A percentile compares a stretch with the other conserved stretches of the same genome.
Conservation (phyloP, 1,140 invertebrate species). For the Nasonia vitripennis region DNA sequence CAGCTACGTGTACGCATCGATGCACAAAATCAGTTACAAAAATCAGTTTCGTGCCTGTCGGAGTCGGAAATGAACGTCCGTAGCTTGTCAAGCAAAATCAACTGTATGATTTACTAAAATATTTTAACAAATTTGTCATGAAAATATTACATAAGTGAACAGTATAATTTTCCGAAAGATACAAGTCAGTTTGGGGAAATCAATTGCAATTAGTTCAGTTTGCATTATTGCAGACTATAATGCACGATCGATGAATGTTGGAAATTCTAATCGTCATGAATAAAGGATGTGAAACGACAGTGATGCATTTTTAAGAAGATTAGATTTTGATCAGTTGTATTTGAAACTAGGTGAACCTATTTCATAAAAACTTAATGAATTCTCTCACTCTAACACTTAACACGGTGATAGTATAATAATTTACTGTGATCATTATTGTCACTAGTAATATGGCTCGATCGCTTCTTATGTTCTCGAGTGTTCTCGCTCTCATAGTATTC, state of each 20-base stretch:
- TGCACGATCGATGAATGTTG: background rate
- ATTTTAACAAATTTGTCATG: background rate
- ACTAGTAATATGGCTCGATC: background rate
- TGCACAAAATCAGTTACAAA: background rate
- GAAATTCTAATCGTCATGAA: background rate
- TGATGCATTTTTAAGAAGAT: no score
- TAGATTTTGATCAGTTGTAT: background rate
- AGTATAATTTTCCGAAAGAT: background rate
- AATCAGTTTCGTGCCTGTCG: background rate
- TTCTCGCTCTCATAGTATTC: background rate
- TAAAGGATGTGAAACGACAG: background rate
- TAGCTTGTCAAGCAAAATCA: background rate
- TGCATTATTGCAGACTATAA: background rate
- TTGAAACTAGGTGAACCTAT: background rate
- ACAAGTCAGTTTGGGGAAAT: background rate
- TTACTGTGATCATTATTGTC: background rate
- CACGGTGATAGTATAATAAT: background rate
- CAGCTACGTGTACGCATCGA: background rate
- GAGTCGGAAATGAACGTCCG: background rate
- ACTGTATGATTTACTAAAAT: no score
- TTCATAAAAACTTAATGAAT: background rate
- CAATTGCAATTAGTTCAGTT: background rate
- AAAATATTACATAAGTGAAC: background rate
- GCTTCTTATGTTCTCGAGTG: slow-evolving; percentile 15
- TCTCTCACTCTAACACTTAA: background rate